These are phyloP conservation scores for Echinops telfairi DNA, from an alignment of 2,113 vertebrate genomes.

Conservation along the genomic window DNA sequence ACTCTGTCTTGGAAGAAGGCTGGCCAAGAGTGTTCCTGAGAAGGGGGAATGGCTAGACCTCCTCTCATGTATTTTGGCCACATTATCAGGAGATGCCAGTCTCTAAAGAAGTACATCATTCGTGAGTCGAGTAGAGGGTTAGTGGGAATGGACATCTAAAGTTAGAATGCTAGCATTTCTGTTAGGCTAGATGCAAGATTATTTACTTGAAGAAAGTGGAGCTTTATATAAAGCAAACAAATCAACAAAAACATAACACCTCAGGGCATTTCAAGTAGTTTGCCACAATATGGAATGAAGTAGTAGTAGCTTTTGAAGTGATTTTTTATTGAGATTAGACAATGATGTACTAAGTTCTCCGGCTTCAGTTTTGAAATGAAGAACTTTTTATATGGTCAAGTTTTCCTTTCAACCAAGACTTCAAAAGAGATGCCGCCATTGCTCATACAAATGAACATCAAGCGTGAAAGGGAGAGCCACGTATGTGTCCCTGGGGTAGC, in stretches of 20 bases:
- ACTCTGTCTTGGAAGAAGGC: no score
- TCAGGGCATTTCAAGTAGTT: not conserved
- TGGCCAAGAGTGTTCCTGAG: no score
- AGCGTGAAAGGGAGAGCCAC: no score
- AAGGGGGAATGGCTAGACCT: no score
- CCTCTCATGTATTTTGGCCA: no score
- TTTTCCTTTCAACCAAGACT: not conserved
- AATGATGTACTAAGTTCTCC: not conserved
- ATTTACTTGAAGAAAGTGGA: conserved; percentile 18
- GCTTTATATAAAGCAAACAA: not conserved
- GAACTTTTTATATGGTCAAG: not conserved
- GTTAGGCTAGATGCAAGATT: not conserved
- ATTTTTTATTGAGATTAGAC: not conserved
- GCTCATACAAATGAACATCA: not conserved
- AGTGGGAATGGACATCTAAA: conserved; percentile 26
- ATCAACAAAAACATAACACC: not conserved
- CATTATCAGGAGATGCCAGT: no score
- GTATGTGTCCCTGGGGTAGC: not conserved
- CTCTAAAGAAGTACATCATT: no score
- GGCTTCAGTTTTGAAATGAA: not conserved
- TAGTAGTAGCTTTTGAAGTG: not conserved
- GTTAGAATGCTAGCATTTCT: conserved; percentile 34
- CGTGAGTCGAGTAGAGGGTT: no score
- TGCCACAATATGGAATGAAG: conserved; percentile 14
- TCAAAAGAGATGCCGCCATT: not conserved